Evolutionary conservation across 2,888 invertebrate species (phyloP), one percentile per base, ranked within the genome.

Genomic region (Drosophila anomalata): DNA sequence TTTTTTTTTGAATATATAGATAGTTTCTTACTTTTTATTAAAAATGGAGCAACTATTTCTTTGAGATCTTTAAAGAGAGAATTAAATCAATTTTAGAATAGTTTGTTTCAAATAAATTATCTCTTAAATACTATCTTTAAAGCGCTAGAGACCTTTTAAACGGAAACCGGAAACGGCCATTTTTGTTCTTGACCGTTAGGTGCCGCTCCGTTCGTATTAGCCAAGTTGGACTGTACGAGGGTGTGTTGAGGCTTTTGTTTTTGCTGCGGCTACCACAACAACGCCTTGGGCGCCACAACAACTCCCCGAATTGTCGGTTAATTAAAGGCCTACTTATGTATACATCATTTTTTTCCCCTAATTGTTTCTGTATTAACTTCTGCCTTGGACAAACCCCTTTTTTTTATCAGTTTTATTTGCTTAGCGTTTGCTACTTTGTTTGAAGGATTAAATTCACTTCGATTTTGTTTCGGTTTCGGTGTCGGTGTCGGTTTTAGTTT

Each of bases 201-300:
- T 2, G 14, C 14, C 2, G 11, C 2, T 6, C 50, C 36, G 46
- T 48, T 55, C 48, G 57, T 39, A 2, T 3, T 14, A 17, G 55
- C 53, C 56, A 60, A 46, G 72, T 59, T 53, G 42, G 24, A 62
- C 65, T 55, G 65, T 61, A 56, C 26, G 44, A 59, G 65, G 60
- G 24, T 41, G 54, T 69, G 56, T 54, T 75, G 20, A n/a, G 48
- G 31, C 24, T 51, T 39, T 44, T 66, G 17, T 33, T 50, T 51
- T 48, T 73, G 57, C 56, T 62, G 67, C 51, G 58, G 59, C 52
- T 41, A 74, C 62, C 20, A 51, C 44, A 24, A 65, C 31, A 36
- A 47, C 62, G 50, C 62, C 62, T 46, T 29, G 22, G 44, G 52
- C 47, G 39, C 67, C 56, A 46, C 66, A 66, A 12, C 44, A 63